Evolutionary conservation across 2,113 vertebrate species (phyloP).

Genomic region (Austrofundulus limnaeus): DNA sequence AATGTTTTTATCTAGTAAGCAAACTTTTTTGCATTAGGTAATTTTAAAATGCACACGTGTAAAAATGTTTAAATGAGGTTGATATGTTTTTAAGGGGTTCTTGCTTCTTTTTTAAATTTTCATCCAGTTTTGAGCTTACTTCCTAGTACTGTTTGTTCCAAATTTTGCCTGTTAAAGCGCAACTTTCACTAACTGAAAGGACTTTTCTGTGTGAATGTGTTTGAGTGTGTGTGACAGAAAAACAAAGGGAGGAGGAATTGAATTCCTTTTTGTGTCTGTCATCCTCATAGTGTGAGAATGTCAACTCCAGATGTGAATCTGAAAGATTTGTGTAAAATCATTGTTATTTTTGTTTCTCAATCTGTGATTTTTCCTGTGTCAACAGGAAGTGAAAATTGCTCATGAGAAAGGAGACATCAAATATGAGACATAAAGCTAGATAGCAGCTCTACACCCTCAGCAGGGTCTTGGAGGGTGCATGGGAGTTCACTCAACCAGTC

Average conservation of each 20-base stretch:
- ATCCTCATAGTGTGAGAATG: constrained; percentile 39
- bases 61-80: background rate
- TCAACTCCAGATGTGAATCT: constrained; percentile 36
- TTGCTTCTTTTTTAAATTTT: constrained; percentile 38
- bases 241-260: constrained; percentile 39
- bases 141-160: constrained; percentile 36
- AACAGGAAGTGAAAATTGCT: constrained; percentile 16
- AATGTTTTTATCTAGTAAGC: constrained; percentile 1
- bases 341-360: constrained; percentile 13
- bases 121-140: constrained; percentile 41
- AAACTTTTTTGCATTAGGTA: background rate
- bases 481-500: no score
- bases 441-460: no score
- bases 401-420: constrained; percentile 11
- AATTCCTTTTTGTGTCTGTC: constrained; percentile 55
- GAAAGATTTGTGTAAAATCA: constrained; percentile 47
- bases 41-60: background rate
- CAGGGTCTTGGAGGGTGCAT: no score
- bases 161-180: constrained; percentile 25
- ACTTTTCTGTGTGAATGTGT: constrained; percentile 13
- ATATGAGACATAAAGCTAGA: background rate
- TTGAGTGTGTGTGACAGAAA: background rate
- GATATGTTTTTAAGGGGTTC: constrained; percentile 26
- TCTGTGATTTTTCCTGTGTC: constrained; percentile 13
- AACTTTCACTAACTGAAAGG: constrained; percentile 46